Percentiles rank a stretch among this genome's conserved stretches.
phyloP scores from a whole-genome alignment of 1,140 invertebrate species.

The Hylyphantes graminicola region DNA sequence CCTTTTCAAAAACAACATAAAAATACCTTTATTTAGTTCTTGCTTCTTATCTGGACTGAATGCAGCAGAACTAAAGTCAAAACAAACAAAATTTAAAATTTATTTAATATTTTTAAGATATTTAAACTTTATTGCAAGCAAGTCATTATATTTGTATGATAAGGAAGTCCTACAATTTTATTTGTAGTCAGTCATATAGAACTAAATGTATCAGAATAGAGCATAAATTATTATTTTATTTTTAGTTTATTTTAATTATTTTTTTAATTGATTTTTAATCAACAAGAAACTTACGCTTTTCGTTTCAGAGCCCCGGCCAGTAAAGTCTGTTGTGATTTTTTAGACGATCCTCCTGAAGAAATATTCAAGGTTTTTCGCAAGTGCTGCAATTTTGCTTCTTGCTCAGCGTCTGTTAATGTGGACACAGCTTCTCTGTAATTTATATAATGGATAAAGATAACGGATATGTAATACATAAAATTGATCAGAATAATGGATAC shows the following conservation, averaged over 20 bases:
- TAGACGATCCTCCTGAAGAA: slow-evolving; percentile 40
- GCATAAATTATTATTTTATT: too few species aligned
- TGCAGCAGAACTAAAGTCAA: slow-evolving; percentile 32
- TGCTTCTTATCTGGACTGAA: slow-evolving; percentile 29
- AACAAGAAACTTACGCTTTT: slow-evolving; percentile 61
- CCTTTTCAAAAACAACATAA: too few species aligned
- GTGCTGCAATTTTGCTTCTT: slow-evolving; percentile 60
- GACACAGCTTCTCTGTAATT: slow-evolving; percentile 72
- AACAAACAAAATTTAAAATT: slow-evolving; percentile 1
- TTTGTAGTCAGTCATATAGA: too few species aligned
- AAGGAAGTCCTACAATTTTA: too few species aligned
- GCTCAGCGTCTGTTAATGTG: slow-evolving; percentile 76
- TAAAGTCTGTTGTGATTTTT: slow-evolving; percentile 65
- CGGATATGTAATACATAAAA: neutral
- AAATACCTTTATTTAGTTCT: slow-evolving; percentile 19
- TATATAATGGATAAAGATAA: slow-evolving; percentile 18
- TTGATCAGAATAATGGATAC: too few species aligned
- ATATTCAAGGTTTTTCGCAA: slow-evolving; percentile 53
- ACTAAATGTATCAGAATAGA: too few species aligned
- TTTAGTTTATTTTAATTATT: too few species aligned
- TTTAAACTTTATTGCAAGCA: too few species aligned
- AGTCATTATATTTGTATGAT: too few species aligned
- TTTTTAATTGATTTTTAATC: too few species aligned
- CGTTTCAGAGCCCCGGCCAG: slow-evolving; percentile 66
- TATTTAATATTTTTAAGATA: too few species aligned